Evolutionary conservation across 1,140 invertebrate species (phyloP), one percentile per base, ranked within the genome.

Genomic region (Cardiocondyla obscurior): DNA sequence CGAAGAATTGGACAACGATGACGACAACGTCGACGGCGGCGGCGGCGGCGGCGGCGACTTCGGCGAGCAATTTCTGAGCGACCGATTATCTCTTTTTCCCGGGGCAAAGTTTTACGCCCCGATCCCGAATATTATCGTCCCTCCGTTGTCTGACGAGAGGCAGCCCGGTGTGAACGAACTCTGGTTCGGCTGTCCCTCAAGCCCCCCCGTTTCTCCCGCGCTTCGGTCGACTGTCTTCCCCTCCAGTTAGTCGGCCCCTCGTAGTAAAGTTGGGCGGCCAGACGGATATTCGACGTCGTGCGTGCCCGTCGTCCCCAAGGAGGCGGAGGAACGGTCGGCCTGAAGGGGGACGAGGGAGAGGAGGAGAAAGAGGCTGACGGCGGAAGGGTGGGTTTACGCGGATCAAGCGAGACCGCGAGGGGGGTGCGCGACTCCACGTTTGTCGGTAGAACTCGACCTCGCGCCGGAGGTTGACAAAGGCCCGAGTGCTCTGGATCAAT

Each of bases 91-190:
- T 87, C 85, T 87, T 87, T n/a, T 84, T 87, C 86, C 51, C 51
- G 79, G 81, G 62, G 73, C 85, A 87, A 89, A 89, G 85, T 88
- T 90, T 88, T 87, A 87, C 76, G 70, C 76, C 64, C 73, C 85
- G 85, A 89, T 89, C 69, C 79, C 82, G 85, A 90, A 90, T 90
- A 90, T 89, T 89, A 88, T 89, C 86, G 83, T 88, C 77, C 72
- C 79, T 82, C 69, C 79, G 86, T 79, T 77, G 85, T 85, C 85
- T 88, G 83, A 79, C 83, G 85, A 82, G n/a, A n/a, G n/a, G 77
- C 55, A 82, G 62, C 39, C 76, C 81, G 82, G 90, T 91, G 91
- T 93, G 91, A 93, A 93, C 87, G 92, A 93, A 93, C 92, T 92
- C 90, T 81, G 81, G 55, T 85, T 81, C 82, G 81, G 85, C 79